A percentile compares a stretch with the other conserved stretches of the same genome.
These are phyloP conservation scores for Alces alces DNA, from an alignment of 2,113 vertebrate genomes.

Conservation along the genomic window DNA sequence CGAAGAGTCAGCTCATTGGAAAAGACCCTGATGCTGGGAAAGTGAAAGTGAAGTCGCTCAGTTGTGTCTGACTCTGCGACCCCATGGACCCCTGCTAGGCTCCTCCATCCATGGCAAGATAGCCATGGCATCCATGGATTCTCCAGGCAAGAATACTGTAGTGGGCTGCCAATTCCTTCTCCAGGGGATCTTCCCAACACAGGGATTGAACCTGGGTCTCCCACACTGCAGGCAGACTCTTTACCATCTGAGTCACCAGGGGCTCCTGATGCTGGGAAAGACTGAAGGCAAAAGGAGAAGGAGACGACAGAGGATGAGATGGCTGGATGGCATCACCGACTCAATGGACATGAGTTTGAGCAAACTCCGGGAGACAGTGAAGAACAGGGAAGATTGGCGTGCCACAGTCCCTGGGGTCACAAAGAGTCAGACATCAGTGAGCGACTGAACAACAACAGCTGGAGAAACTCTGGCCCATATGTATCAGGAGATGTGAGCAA, in stretches of 20 bases:
- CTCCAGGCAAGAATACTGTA: neutral
- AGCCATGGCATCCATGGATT: neutral
- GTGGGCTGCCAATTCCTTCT: neutral
- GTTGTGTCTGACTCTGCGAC: neutral
- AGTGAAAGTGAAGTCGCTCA: neutral
- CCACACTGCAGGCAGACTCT: neutral
- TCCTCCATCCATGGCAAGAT: neutral
- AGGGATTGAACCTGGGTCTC: neutral
- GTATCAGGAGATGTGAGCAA: neutral
- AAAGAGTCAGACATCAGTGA: neutral
- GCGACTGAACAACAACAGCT: neutral
- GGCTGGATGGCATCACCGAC: neutral
- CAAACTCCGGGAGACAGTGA: neutral
- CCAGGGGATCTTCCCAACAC: neutral
- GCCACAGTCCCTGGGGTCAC: fast-evolving
- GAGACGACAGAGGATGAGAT: neutral
- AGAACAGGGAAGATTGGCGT: neutral
- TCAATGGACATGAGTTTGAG: neutral
- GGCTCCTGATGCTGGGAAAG: neutral
- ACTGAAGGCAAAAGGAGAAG: neutral
- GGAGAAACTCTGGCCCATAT: neutral
- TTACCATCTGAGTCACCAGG: neutral
- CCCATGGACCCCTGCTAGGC: neutral
- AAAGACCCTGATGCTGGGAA: neutral
- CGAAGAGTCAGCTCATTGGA: neutral